Percentiles rank a stretch among this genome's conserved stretches.
phyloP scores from a whole-genome alignment of 2,113 vertebrate genomes.

The Chlorodrepanis virens region DNA sequence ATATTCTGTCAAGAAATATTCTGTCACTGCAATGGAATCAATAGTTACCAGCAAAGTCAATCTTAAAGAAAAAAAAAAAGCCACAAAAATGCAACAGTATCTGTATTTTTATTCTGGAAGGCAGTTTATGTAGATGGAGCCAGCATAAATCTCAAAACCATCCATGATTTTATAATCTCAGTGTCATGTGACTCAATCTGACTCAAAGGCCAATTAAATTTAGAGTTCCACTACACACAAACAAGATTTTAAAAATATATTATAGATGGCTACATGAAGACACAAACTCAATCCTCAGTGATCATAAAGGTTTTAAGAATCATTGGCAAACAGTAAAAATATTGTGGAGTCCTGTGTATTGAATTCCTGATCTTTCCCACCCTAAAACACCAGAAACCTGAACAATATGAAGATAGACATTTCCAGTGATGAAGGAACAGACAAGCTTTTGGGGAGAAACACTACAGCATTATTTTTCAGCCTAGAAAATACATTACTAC shows the following conservation, averaged over 20 bases:
- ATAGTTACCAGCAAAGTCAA: neutral
- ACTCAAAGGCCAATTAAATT: neutral
- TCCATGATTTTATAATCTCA: neutral
- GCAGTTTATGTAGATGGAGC: neutral
- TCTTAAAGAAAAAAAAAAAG: neutral
- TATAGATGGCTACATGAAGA: neutral
- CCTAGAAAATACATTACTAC: neutral
- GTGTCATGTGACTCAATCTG: neutral
- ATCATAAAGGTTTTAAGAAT: neutral
- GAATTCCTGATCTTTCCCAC: neutral
- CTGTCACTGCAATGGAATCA: neutral
- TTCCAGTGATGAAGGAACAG: neutral
- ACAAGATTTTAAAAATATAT: neutral
- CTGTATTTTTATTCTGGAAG: neutral
- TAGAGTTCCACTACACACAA: neutral
- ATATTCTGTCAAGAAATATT: neutral
- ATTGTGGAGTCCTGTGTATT: neutral
- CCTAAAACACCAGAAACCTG: neutral
- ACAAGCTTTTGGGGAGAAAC: neutral
- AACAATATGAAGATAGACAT: neutral
- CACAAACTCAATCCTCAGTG: neutral
- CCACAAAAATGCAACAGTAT: neutral
- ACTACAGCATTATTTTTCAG: neutral
- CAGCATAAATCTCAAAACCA: neutral
- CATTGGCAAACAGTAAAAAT: neutral